phyloP scores from a whole-genome alignment of 2,113 vertebrate genomes.

The Tachysurus vachellii region DNA sequence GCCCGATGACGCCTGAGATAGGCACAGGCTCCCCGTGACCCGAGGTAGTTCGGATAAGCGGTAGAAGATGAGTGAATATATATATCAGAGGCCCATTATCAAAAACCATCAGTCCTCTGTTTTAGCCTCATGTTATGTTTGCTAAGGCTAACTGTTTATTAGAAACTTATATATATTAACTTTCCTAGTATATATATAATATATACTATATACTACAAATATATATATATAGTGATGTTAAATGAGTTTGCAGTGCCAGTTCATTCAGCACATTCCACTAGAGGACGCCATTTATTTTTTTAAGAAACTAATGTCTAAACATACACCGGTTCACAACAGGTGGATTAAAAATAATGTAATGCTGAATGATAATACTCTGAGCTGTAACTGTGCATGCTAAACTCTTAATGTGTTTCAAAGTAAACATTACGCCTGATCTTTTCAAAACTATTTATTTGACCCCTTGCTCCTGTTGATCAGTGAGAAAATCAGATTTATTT shows the following conservation, averaged over 20 bases:
- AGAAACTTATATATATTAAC: no score
- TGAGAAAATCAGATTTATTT: not conserved
- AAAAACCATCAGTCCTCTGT: no score
- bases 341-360: not conserved
- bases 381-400: not conserved
- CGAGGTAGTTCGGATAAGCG: no score
- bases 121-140: no score
- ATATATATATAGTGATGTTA: no score
- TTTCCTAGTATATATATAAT: no score
- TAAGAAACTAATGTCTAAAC: not conserved
- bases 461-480: not conserved
- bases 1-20: no score
- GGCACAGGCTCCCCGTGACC: no score
- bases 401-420: not conserved
- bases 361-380: not conserved
- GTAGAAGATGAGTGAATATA: no score
- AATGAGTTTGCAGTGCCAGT: not conserved
- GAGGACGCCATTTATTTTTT: constrained; percentile 12
- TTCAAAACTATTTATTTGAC: not conserved
- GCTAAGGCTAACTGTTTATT: no score
- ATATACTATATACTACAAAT: no score
- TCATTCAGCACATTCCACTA: constrained; percentile 19
- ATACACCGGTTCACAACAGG: not conserved
- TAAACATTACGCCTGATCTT: not conserved
- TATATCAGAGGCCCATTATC: no score